Evolutionary conservation across 1,140 invertebrate species (phyloP), one percentile per base, ranked within the genome.

Genomic region (Drosophila eugracilis): DNA sequence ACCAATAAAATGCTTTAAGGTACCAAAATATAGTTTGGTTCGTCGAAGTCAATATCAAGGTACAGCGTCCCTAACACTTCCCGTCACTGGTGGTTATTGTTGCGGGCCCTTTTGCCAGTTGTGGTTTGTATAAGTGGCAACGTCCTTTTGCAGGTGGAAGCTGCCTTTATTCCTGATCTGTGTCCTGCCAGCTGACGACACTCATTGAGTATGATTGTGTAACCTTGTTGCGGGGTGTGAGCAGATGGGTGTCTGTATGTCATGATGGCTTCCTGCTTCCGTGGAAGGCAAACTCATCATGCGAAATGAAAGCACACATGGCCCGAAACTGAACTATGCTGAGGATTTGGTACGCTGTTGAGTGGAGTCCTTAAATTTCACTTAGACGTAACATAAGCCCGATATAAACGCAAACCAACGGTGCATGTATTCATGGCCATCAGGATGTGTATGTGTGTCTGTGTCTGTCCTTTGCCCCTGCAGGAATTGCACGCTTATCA

Each of bases 321-420:
- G 60, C 60, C 28, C 47, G 5, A 30, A 44, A 49, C 53, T 65
- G 66, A 89, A 84, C 78, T 86, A 81, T 85, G 67, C 47, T 70
- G 63, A 57, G 84, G 75, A 83, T 88, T 89, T 89, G 41, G 60
- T 66, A 58, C 48, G 78, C 44, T 75, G 78, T 75, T 79, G 83
- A 88, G 75, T 78, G 78, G 66, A 89, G 83, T 88, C 78, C 83
- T 88, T 88, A 88, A 89, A 88, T 88, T 88, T 88, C 83, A 88
- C 83, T 88, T 88, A 88, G 84, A 89, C 78, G 83, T 88, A 88
- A 89, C 83, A 89, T 75, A 89, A 88, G 81, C 86, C 78, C 66
- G 75, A 69, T 73, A 84, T 88, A 88, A 89, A 84, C 83, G 83
- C 84, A 89, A 83, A 50, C 66, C 78, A 78, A 86, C 83, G 78